phyloP scores from a whole-genome alignment of 2,797 vertebrate species.

The Peromyscus nudipes region DNA sequence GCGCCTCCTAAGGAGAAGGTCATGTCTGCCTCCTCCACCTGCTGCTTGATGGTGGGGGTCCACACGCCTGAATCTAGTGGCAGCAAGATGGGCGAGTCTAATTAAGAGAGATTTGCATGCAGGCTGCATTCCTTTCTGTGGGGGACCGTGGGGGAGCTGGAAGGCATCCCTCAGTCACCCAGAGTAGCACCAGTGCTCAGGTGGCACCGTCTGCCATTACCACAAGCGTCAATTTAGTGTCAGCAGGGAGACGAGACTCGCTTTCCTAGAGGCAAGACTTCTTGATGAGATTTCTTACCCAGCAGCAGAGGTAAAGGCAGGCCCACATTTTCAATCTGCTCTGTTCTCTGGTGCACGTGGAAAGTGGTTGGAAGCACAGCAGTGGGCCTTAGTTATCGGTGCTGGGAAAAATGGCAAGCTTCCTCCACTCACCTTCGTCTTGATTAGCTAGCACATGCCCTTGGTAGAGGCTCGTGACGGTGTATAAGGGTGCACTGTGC shows the following conservation, averaged over 20 bases:
- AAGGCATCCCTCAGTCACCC: constrained; percentile 80
- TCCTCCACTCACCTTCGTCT: constrained; percentile 26
- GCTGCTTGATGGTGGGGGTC: constrained; percentile 67
- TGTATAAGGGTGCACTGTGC: rapidly evolving
- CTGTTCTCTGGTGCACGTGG: constrained; percentile 33
- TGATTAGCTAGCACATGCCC: constrained; percentile 5
- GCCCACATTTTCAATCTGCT: constrained; percentile 61
- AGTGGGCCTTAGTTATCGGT: not conserved
- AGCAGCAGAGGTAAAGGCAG: constrained; percentile 31
- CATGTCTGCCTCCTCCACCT: not conserved
- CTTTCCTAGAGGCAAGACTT: constrained; percentile 74
- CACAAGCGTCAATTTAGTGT: constrained; percentile 68
- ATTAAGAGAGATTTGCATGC: constrained; percentile 86
- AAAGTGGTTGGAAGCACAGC: constrained; percentile 1
- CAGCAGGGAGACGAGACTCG: constrained; percentile 55
- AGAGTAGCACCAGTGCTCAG: constrained; percentile 70
- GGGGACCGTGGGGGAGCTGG: constrained; percentile 81
- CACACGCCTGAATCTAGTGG: constrained; percentile 29
- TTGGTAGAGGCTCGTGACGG: constrained; percentile 10
- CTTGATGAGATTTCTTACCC: constrained; percentile 74
- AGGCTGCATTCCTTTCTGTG: constrained; percentile 80
- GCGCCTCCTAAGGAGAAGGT: not conserved
- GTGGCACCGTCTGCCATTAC: constrained; percentile 63
- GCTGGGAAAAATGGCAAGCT: not conserved
- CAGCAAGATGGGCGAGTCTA: constrained; percentile 73